Conservation (phyloP, 2,888 invertebrate species). For the Tortricodes alternella region DNA sequence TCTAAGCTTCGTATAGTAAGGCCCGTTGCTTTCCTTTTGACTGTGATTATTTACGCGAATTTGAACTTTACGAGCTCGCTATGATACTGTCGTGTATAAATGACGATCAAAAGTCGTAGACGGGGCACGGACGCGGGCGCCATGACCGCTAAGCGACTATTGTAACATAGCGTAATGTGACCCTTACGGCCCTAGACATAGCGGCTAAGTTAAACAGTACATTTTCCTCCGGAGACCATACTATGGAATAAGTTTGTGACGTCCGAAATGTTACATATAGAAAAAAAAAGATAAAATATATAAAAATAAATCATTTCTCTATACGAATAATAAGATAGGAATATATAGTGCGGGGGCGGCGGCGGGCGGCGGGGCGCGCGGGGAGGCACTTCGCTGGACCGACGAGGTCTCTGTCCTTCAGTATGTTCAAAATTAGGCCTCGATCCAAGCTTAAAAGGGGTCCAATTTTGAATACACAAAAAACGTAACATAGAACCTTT, state of each 20-base stretch:
- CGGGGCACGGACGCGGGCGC: background rate
- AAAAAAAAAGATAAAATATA: constrained; percentile 64
- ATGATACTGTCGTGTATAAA: too few relatives aligned
- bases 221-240: constrained; percentile 62
- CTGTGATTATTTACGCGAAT: too few relatives aligned
- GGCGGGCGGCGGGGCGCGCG: constrained; percentile 34
- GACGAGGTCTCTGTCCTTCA: too few relatives aligned
- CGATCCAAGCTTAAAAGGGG: too few relatives aligned
- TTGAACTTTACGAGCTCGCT: too few relatives aligned
- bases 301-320: constrained; percentile 69
- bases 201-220: constrained; percentile 61
- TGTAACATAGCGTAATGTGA: constrained; percentile 50
- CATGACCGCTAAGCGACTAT: constrained; percentile 1
- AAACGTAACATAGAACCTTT: too few relatives aligned
- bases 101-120: too few relatives aligned
- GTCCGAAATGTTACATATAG: constrained; percentile 73
- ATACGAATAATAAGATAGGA: constrained; percentile 63
- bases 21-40: too few relatives aligned
- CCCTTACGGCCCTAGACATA: constrained; percentile 57
- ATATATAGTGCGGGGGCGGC: constrained; percentile 66
- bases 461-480: too few relatives aligned
- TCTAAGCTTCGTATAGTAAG: background rate
- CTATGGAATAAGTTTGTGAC: constrained; percentile 70
- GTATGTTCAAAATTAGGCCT: too few relatives aligned
- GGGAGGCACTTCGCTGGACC: too few relatives aligned